Base-by-base conservation (phyloP, 2,113 vertebrate species). In the Thermophis baileyi region DNA sequence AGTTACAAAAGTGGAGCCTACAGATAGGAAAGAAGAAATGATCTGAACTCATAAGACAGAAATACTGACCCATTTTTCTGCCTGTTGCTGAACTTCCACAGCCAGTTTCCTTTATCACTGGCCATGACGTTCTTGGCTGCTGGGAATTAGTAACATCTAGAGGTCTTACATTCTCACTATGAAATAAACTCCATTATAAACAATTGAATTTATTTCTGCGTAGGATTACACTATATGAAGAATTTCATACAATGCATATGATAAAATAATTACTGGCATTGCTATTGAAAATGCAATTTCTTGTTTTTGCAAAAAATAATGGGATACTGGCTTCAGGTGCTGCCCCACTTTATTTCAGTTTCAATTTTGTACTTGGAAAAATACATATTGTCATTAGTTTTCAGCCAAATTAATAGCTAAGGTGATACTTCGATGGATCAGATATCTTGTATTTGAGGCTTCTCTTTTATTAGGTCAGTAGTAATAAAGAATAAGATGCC, bases 401-500 rank as follows among this genome's bases (percentile, higher is more conserved):
- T 90, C 92, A 92, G 87, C 90, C 94, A 93, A 35, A 91, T 0
- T 0, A 51, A 35, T 94, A 87, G 86, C 54, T 92, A 93, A 94
- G 92, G 87, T 1, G 14, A 81, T 85, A 94, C 55, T 94, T 88
- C 44, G 30, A 44, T 69, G 87, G 30, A 53, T 94, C 47, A 94
- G 69, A 91, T 94, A 81, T 92, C 94, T 94, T 93, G 57, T 94
- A 87, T 94, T 88, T 87, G 94, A 96, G 95, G 86, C 3, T 97
- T 89, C 87, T 95, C 90, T 96, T 16, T 94, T 95, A 89, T 92
- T 95, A 35, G 94, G 81, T 92, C 92, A 94, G 91, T 1, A 8
- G 90, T 95, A 93, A 93, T 30, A 93, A 92, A 96, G 91, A 94
- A 94, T 89, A 95, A 95, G 94, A 97, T 98, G 97, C 98, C 97